Conservation (phyloP, 2,113 vertebrate species). For the Cathartes aura region DNA sequence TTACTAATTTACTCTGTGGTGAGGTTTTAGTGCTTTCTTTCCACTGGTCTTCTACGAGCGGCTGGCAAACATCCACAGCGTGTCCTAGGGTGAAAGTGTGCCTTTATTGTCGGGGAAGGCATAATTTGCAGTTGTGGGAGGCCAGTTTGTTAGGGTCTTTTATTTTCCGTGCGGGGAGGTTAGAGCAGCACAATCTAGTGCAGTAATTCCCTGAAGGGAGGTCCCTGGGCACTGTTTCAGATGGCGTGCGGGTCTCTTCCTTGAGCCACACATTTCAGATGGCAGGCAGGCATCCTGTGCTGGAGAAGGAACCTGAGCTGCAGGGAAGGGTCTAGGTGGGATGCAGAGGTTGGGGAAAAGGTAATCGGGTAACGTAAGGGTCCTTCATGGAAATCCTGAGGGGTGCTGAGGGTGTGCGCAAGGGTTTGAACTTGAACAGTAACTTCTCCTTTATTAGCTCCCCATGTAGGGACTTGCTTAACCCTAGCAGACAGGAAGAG, state of each 20-base stretch:
- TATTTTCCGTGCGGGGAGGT: background rate
- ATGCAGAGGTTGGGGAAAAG: background rate
- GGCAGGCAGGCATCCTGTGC: background rate
- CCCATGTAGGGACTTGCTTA: background rate
- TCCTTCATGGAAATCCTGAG: background rate
- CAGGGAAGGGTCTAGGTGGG: background rate
- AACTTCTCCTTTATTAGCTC: background rate
- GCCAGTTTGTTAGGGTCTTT: background rate
- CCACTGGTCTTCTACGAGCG: background rate
- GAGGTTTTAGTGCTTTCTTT: background rate
- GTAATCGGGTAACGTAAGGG: accelerated
- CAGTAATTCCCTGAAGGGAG: background rate
- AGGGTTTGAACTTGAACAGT: background rate
- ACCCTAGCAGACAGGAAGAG: background rate
- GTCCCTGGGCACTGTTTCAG: background rate
- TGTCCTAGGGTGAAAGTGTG: background rate
- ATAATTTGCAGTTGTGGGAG: background rate
- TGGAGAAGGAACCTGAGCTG: background rate
- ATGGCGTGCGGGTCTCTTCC: background rate
- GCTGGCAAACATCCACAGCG: background rate
- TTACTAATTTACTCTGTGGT: background rate
- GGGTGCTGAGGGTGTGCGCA: background rate
- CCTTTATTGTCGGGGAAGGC: background rate
- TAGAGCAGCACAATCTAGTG: background rate
- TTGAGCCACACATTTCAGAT: background rate